Percentiles rank a stretch among this genome's conserved stretches.
These are phyloP conservation scores for Galerucella pusilla DNA, from an alignment of 2,888 invertebrate species.

Conservation along the genomic window DNA sequence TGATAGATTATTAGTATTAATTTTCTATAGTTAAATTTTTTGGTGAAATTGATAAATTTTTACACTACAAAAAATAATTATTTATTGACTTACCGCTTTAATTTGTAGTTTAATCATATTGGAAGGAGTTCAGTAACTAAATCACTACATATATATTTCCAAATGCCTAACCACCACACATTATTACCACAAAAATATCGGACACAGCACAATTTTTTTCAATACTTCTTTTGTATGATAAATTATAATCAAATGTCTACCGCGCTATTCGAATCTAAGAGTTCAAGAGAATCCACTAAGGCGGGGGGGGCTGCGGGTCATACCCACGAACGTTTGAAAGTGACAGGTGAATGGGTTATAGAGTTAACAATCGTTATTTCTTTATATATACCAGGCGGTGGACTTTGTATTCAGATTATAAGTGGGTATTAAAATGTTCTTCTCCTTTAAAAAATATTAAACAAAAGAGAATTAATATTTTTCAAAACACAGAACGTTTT, in stretches of 20 bases:
- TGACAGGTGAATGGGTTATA: conserved; percentile 30
- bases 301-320: conserved; percentile 26
- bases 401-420: not conserved
- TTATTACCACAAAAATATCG: conserved; percentile 14
- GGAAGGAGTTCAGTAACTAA: not conserved
- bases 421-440: not conserved
- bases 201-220: conserved; percentile 18
- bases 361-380: conserved; percentile 13
- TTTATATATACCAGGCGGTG: conserved; percentile 12
- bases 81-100: not conserved
- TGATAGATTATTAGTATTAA: too few relatives aligned
- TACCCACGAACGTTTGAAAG: conserved; percentile 29
- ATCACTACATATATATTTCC: conserved; percentile 4
- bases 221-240: conserved; percentile 1
- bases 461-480: too few relatives aligned
- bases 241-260: not conserved
- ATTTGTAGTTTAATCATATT: conserved; percentile 13
- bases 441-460: too few relatives aligned
- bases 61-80: not conserved
- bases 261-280: not conserved
- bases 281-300: conserved; percentile 22
- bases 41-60: too few relatives aligned
- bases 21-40: too few relatives aligned
- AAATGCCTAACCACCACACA: conserved; percentile 23
- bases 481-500: too few relatives aligned